A percentile compares a stretch with the other conserved stretches of the same genome.
These are phyloP conservation scores for Ictidomys tridecemlineatus DNA, from an alignment of 2,113 vertebrate genomes.

Conservation along the genomic window DNA sequence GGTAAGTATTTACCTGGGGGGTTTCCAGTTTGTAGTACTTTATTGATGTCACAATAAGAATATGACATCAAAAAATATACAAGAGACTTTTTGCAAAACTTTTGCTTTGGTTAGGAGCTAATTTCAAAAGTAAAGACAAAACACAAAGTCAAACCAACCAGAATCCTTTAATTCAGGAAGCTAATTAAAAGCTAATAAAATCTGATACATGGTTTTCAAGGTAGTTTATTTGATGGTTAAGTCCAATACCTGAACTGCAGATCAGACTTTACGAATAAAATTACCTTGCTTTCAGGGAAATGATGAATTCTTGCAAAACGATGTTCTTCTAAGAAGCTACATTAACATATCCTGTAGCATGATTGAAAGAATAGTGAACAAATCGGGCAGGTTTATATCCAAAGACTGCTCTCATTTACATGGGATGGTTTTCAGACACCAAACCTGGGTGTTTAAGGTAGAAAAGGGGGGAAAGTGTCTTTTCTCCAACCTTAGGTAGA, in stretches of 20 bases:
- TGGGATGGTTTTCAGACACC: neutral
- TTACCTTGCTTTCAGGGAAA: constrained; percentile 15
- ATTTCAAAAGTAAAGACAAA: constrained; percentile 58
- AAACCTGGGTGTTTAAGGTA: neutral
- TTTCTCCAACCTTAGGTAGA: neutral
- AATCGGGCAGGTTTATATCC: neutral
- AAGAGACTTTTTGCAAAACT: constrained; percentile 53
- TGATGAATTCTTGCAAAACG: constrained; percentile 15
- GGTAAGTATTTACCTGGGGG: constrained; percentile 58
- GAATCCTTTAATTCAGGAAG: constrained; percentile 35
- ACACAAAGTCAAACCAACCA: constrained; percentile 12
- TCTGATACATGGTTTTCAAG: constrained; percentile 32
- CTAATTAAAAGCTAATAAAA: constrained; percentile 61
- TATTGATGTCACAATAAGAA: constrained; percentile 77
- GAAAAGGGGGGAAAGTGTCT: neutral
- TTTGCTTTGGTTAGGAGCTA: constrained; percentile 19
- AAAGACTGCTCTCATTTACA: neutral
- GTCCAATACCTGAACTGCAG: neutral
- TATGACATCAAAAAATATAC: constrained; percentile 67
- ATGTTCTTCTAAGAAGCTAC: neutral
- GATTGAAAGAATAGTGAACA: neutral
- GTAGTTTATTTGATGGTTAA: constrained; percentile 38
- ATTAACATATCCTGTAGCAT: neutral
- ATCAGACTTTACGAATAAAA: constrained; percentile 55
- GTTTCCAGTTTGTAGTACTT: constrained; percentile 44